A percentile compares a stretch with the other conserved stretches of the same genome.
Conservation (phyloP, 1,140 invertebrate species). For the Pseudoatta argentina region DNA sequence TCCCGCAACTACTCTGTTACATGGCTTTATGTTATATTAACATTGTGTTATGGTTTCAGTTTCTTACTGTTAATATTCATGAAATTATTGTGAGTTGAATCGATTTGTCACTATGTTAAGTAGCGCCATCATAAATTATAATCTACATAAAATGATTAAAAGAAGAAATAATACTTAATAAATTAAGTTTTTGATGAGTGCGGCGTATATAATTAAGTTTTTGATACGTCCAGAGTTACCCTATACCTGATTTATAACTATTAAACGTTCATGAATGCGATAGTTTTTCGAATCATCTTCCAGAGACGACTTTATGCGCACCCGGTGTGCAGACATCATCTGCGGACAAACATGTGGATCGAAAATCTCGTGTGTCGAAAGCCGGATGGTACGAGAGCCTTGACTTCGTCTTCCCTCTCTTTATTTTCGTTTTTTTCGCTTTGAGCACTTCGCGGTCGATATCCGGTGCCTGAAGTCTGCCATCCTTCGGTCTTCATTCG, state of each 20-base stretch:
- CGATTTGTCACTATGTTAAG: no score
- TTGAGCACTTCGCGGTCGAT: conserved; percentile 51
- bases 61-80: no score
- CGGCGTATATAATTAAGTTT: no score
- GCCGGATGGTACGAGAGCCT: conserved; percentile 57
- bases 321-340: conserved; percentile 51
- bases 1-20: no score
- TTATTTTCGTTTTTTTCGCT: conserved; percentile 39
- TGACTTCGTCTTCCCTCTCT: conserved; percentile 55
- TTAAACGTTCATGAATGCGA: neutral
- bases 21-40: no score
- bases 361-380: conserved; percentile 56
- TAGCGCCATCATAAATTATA: no score
- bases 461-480: conserved; percentile 56
- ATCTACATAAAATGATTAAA: no score
- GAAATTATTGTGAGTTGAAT: no score
- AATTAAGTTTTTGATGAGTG: no score
- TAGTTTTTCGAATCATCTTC: neutral
- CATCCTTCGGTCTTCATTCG: conserved; percentile 51
- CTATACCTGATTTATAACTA: neutral
- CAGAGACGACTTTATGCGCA: conserved; percentile 41
- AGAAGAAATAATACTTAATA: no score
- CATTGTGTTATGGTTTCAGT: no score
- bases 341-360: conserved; percentile 57
- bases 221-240: no score